Evolutionary conservation across 2,797 vertebrate species (phyloP), one percentile per base, ranked within the genome.

Genomic region (Danio jaintianensis): DNA sequence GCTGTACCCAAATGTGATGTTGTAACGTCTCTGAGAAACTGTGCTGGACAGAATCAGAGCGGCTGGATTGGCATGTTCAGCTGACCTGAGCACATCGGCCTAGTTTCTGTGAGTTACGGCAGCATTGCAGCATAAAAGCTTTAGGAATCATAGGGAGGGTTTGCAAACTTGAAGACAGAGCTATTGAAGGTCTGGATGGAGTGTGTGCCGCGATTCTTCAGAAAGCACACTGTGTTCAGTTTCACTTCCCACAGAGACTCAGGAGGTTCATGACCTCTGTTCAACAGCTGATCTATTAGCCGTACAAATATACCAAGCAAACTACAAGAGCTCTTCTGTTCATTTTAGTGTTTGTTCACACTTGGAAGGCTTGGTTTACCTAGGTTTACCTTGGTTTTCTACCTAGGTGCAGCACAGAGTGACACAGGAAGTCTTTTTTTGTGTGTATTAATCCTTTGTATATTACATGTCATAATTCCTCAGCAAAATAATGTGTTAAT

Each of bases 121-220:
- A 69, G 15, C 47, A 79, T 84, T 82, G 73, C 82, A 62, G 62
- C 82, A 84, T 84, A 48, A 83, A 82, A 77, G 56, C 48, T 53
- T 58, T 10, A 63, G 78, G 16, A 12, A 29, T 43, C 45, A 80
- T 47, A 47, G 29, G 45, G 36, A 70, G 36, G 4, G 64, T 50
- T 58, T 52, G 22, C 42, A 75, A 70, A 43, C 47, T 29, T 64
- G 29, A 69, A 83, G 71, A 71, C 38, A 43, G 29, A 16, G 22
- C 29, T 68, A 75, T 42, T 66, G 82, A 73, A 64, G 50, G 59
- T 20, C 67, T 52, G 67, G 38, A 45, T 79, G 38, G 18, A 58
- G 47, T 70, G 48, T 16, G 6, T 16, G 16, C 4, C 38, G n/a
- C 13, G 20, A 18, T 52, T 53, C 36, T 62, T 79, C 18, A 79